Evolutionary conservation across 2,888 invertebrate genomes (phyloP).

Genomic region (Rhagonycha lutea): DNA sequence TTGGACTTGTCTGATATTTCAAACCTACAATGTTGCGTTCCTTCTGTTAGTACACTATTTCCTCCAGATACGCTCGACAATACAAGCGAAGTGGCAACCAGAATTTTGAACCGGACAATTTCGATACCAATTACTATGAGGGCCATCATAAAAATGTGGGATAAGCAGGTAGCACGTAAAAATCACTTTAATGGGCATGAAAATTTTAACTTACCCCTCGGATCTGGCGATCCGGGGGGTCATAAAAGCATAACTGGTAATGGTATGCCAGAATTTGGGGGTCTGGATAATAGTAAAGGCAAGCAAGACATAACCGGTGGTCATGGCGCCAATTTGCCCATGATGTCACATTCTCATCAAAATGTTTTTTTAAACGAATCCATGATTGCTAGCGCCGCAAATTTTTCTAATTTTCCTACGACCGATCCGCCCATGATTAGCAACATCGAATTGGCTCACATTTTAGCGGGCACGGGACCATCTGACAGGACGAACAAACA

Average conservation of each 20-base stretch:
- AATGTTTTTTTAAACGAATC: slow-evolving; percentile 52
- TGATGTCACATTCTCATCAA: slow-evolving; percentile 47
- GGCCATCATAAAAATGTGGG: slow-evolving; percentile 84
- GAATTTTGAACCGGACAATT: slow-evolving; percentile 82
- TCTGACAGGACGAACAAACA: slow-evolving; percentile 53
- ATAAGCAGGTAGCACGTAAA: slow-evolving; percentile 66
- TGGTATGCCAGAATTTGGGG: slow-evolving; percentile 55
- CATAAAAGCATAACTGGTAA: slow-evolving; percentile 52
- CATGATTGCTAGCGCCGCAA: slow-evolving; percentile 46
- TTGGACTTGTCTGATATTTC: slow-evolving; percentile 82
- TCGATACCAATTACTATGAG: slow-evolving; percentile 93
- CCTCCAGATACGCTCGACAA: slow-evolving; percentile 51
- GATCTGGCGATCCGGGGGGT: slow-evolving; percentile 69
- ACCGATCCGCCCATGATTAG: slow-evolving; percentile 39
- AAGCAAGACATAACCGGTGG: slow-evolving; percentile 53
- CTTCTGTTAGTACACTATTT: slow-evolving; percentile 60
- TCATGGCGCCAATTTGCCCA: slow-evolving; percentile 35
- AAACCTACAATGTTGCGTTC: slow-evolving; percentile 77
- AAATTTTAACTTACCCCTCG: slow-evolving; percentile 70
- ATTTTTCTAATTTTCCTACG: slow-evolving; percentile 52
- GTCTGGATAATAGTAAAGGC: slow-evolving; percentile 47
- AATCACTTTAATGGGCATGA: slow-evolving; percentile 55
- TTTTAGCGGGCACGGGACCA: slow-evolving; percentile 44
- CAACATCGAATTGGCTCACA: slow-evolving; percentile 50
- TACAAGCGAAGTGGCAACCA: slow-evolving; percentile 62